Evolutionary conservation across 1,140 invertebrate species (phyloP), one percentile per base, ranked within the genome.

Genomic region (Doryteuthis pealeii): DNA sequence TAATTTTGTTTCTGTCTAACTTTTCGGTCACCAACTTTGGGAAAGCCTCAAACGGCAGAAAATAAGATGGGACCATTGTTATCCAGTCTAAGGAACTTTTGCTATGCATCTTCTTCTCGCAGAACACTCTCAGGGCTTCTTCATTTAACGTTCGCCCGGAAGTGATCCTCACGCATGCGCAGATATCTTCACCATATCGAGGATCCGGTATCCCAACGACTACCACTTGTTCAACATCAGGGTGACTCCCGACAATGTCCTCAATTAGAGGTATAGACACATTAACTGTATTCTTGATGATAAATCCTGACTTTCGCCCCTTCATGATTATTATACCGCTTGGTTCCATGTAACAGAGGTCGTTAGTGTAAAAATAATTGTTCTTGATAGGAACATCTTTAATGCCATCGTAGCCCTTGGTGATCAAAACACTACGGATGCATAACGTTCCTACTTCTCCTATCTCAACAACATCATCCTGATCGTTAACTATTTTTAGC

Each of bases 151-250:
- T 18, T 12, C 43, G 22, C 10, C 49, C 40, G 31, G 30, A 10
- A n/a, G 28, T 32, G n/a, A 31, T 26, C 4, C 14, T 49, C 18
- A 75, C 49, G 28, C 74, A 75, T 22, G 74, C 74, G 35, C 69
- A 71, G 8, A 75, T 32, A 26, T 71, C 69, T 67, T 75, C 69
- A 66, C 58, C 28, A 22, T 72, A 26, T 28, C 28, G 2, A 0
- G 33, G 40, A 31, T 75, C 74, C 14, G 74, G 74, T 22, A 75
- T 32, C 14, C 69, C 69, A 65, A 75, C 49, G 12, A 75, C 74
- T 14, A 71, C 54, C 14, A 75, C 74, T 2, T 67, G 12, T 35
- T 22, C 30, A 10, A 76, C 54, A 35, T 26, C 28, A 14, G 71
- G 74, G 67, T 73, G 71, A 40, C 30, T 15, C 2, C 22, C 31